Base-by-base conservation (phyloP, 2,888 invertebrate genomes). In the Noctua pronuba region DNA sequence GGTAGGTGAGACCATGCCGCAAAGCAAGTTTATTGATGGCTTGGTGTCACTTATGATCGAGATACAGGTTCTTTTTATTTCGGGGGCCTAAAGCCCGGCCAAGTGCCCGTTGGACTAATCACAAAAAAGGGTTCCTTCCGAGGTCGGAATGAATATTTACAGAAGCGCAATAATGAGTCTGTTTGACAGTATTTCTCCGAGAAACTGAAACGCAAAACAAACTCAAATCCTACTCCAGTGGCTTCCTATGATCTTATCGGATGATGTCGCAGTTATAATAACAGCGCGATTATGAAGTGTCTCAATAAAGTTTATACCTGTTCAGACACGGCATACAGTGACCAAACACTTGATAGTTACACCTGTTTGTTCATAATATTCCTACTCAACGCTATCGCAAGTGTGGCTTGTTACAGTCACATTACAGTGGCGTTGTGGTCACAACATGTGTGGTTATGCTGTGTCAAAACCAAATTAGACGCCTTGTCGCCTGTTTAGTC, bases 401-500 rank as follows among this genome's bases (percentile, higher is more conserved):
- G 31, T 74, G 80, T 21, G 24, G 10, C 38, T 31, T 16, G 16
- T 35, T 73, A 73, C 10, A 41, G 35, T 24, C 16, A 18, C 74
- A 44, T 52, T 46, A 38, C 28, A 38, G 18, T 74, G 16, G 28
- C 21, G 21, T 46, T 78, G 79, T 78, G 83, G 79, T 80, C 6
- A 69, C 44, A 35, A 35, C 67, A 41, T 13, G 28, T 67, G 67
- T n/a, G 66, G 76, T 82, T 52, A 38, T 44, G 66, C 16, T 60
- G 79, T 82, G 66, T 70, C 60, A 79, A 84, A 72, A 79, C 64
- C 68, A 73, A 73, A 64, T 60, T 46, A 68, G 80, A 28, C 35
- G 31, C 35, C n/a, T 52, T 41, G 49, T 21, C 18, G 28, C 52
- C 35, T 16, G 11, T 44, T 21, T 78, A 49, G 41, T 38, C 18